A percentile compares a stretch with the other conserved stretches of the same genome.
phyloP scores from a whole-genome alignment of 2,113 vertebrate species.

The Malurus cyaneus region DNA sequence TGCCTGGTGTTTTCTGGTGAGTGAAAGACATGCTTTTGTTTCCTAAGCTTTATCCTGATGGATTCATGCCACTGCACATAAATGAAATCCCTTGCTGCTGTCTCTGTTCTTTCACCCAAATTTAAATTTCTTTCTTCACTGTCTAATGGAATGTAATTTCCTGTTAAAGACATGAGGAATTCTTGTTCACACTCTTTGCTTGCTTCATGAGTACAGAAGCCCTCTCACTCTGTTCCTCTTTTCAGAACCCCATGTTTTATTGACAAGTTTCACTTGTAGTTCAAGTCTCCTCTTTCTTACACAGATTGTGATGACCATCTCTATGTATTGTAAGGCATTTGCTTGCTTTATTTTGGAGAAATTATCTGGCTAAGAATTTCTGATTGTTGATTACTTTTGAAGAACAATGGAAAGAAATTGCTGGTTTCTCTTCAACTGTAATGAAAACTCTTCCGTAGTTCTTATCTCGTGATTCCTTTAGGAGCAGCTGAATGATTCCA shows the following conservation, averaged over 20 bases:
- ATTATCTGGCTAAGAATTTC: background rate
- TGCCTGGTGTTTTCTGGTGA: background rate
- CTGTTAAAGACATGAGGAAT: background rate
- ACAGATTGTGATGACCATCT: background rate
- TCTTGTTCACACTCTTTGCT: background rate
- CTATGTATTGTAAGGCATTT: background rate
- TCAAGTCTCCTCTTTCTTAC: background rate
- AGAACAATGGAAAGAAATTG: background rate
- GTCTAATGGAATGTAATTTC: background rate
- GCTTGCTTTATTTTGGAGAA: background rate
- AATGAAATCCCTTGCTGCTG: background rate
- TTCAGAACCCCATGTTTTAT: background rate
- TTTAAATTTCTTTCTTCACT: background rate
- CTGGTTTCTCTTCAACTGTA: background rate
- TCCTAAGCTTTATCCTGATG: background rate
- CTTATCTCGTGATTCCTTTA: background rate
- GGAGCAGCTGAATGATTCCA: background rate
- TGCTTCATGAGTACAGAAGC: background rate
- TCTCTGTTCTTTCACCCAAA: background rate
- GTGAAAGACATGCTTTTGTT: background rate
- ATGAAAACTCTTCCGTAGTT: background rate
- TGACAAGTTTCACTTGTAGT: background rate
- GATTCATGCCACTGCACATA: background rate
- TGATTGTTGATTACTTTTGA: background rate
- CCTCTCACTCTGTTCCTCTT: background rate